These are phyloP conservation scores for Myrmophylax atrothorax DNA, from an alignment of 2,113 vertebrate genomes.

Conservation along the genomic window DNA sequence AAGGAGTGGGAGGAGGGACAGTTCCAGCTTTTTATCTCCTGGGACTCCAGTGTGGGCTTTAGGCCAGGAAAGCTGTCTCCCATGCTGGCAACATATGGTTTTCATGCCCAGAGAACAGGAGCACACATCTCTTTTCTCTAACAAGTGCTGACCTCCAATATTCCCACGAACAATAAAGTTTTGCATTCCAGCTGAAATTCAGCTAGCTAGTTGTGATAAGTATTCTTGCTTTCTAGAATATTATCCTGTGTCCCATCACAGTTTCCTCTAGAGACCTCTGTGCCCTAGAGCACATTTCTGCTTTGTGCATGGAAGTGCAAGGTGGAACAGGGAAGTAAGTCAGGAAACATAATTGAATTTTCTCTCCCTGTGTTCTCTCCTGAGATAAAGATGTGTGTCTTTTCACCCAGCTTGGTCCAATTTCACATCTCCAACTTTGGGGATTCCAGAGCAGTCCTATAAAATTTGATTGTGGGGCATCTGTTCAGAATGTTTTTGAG, in stretches of 20 bases:
- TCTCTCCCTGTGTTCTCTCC: accelerated
- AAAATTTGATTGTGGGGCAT: background rate
- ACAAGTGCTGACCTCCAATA: background rate
- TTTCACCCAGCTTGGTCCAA: background rate
- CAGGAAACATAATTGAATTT: background rate
- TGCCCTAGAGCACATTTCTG: background rate
- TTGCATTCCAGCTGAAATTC: background rate
- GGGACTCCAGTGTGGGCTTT: background rate
- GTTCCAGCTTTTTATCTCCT: background rate
- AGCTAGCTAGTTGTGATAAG: background rate
- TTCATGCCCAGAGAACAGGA: background rate
- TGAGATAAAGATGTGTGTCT: background rate
- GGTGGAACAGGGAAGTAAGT: background rate
- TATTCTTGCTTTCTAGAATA: background rate
- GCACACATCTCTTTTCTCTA: background rate
- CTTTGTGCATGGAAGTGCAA: background rate
- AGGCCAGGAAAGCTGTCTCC: background rate
- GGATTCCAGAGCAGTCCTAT: background rate
- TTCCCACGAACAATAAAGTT: background rate
- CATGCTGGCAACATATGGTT: background rate
- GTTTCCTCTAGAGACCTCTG: background rate
- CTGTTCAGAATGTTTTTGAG: slow-evolving; percentile 11
- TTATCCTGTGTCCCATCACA: background rate
- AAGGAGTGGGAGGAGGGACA: background rate
- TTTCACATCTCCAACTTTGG: background rate